Evolutionary conservation across 2,113 vertebrate species (phyloP).

Genomic region (Thalassoma bifasciatum): DNA sequence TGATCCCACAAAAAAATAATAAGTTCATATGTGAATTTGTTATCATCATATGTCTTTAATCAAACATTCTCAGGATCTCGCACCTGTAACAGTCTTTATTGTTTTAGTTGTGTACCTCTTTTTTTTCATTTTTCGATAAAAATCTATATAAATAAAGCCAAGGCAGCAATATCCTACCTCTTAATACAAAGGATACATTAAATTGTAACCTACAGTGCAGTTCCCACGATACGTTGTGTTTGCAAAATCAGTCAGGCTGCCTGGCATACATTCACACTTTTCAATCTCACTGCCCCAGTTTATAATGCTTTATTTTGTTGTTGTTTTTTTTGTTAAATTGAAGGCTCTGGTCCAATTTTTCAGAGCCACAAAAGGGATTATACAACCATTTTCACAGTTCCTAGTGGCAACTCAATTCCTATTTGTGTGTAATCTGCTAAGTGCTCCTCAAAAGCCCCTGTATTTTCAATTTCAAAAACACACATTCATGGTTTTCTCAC

Average conservation of each 20-base stretch:
- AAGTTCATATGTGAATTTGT: no score
- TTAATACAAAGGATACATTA: not conserved
- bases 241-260: not conserved
- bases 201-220: not conserved
- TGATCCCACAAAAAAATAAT: no score
- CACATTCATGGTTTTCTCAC: not conserved
- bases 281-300: not conserved
- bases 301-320: not conserved
- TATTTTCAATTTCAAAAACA: not conserved
- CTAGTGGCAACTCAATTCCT: slow-evolving; percentile 6
- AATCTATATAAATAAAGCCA: no score
- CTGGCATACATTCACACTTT: not conserved
- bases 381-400: not conserved
- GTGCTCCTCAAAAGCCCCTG: not conserved
- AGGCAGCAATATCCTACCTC: not conserved
- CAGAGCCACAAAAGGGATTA: not conserved
- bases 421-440: not conserved
- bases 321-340: not conserved
- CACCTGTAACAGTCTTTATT: no score
- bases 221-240: not conserved
- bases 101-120: not conserved
- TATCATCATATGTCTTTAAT: no score
- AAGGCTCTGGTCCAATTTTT: not conserved
- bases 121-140: not conserved
- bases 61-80: no score